These are phyloP conservation scores for Camptogramma bilineatum DNA, from an alignment of 2,888 invertebrate genomes.

Conservation along the genomic window DNA sequence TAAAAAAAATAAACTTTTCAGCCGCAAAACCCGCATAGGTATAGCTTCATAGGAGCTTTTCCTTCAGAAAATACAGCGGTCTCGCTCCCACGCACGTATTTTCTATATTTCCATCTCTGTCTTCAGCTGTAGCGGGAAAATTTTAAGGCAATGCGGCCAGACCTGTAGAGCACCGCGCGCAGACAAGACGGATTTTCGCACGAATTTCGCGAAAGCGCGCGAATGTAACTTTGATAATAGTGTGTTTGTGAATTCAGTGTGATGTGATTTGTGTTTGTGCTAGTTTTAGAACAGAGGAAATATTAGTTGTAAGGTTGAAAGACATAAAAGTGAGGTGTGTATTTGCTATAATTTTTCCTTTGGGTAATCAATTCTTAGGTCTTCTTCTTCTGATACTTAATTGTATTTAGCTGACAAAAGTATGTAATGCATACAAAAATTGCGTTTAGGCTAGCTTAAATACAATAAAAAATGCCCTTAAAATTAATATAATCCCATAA, in stretches of 20 bases:
- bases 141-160: slow-evolving; percentile 68
- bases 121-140: slow-evolving; percentile 67
- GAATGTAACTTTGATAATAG: slow-evolving; percentile 45
- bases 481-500: too few relatives aligned
- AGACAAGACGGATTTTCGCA: slow-evolving; percentile 62
- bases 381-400: too few relatives aligned
- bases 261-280: slow-evolving; percentile 47
- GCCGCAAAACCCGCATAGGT: slow-evolving; percentile 20
- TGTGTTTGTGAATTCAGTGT: slow-evolving; percentile 44
- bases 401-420: too few relatives aligned
- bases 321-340: slow-evolving; percentile 76
- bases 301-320: slow-evolving; percentile 53
- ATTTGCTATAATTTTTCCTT: background rate
- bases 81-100: slow-evolving; percentile 50
- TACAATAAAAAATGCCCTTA: too few relatives aligned
- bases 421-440: too few relatives aligned
- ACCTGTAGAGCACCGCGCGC: slow-evolving; percentile 77
- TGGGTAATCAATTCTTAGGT: too few relatives aligned
- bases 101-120: slow-evolving; percentile 50
- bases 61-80: slow-evolving; percentile 50
- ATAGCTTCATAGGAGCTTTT: slow-evolving; percentile 58
- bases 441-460: too few relatives aligned
- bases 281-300: slow-evolving; percentile 32
- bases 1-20: slow-evolving; percentile 50
- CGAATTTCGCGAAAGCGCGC: slow-evolving; percentile 47